Evolutionary conservation across 2,113 vertebrate genomes (phyloP), one percentile per base, ranked within the genome.

Genomic region (Gulo gulo): DNA sequence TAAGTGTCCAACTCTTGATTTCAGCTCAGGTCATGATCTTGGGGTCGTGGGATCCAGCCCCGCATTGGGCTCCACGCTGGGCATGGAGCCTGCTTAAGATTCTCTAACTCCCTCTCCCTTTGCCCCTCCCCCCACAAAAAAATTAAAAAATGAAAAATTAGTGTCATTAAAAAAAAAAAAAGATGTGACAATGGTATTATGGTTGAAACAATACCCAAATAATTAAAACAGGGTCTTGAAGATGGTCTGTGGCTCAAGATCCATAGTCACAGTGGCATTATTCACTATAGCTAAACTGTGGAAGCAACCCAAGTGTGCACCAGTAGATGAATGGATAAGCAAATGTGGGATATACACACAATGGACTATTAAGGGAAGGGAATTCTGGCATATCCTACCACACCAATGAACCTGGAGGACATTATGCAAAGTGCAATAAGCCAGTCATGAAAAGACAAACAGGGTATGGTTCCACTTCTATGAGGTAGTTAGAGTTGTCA

Each of bases 201-300:
- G 36, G n/a, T 85, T 80, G 36, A 63, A 63, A 29, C 29, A 29
- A 63, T 63, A 63, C 47, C 76, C 67, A 55, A 78, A 55, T 29
- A 81, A 57, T 82, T 69, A n/a, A 73, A 92, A 83, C 36, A 73
- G 61, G 26, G n/a, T 83, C 50, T 83, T 73, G 36, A 92, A 92
- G 79, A 55, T 12, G 34, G 57, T 57, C 6, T 82, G 79, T 21
- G 69, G 69, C 10, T 36, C n/a, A 36, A 45, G 26, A 65, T 21
- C 59, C 59, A 63, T 45, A 57, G 47, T 67, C 21, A 29, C 29
- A 90, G 52, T 5, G 14, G 52, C 29, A 21, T 90, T 78, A 78
- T 50, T 90, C 14, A 63, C 14, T 26, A 34, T 5, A 79, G 31
- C 31, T 63, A 78, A 52, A 39, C 52, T 7, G 74, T 80, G n/a